These are phyloP conservation scores for Falco punctatus DNA, from an alignment of 2,113 vertebrate genomes.

Conservation along the genomic window DNA sequence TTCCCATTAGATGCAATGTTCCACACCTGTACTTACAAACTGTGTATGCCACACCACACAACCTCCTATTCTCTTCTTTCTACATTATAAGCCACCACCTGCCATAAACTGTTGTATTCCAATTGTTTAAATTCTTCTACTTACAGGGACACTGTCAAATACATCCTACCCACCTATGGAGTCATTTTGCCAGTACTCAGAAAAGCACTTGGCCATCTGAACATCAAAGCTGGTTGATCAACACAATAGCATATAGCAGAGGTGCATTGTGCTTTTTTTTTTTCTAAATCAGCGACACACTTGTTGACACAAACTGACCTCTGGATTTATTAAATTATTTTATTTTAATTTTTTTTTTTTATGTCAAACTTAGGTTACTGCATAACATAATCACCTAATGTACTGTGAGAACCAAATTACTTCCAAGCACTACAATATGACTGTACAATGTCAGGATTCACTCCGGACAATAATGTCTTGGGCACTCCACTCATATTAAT, in stretches of 20 bases:
- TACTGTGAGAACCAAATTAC: constrained; percentile 46
- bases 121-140: background rate
- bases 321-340: background rate
- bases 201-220: background rate
- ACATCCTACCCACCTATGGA: background rate
- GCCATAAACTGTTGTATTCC: background rate
- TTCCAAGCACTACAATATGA: background rate
- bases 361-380: background rate
- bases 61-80: background rate
- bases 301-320: background rate
- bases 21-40: background rate
- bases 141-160: background rate
- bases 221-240: background rate
- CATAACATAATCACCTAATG: background rate
- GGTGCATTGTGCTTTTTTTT: background rate
- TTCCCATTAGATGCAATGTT: background rate
- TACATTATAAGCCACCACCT: background rate
- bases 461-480: constrained; percentile 2
- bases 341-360: background rate
- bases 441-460: background rate
- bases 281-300: background rate
- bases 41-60: background rate
- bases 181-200: background rate
- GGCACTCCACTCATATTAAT: constrained; percentile 5
- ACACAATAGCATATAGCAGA: background rate